Conservation (phyloP, 2,113 vertebrate species). For the Caretta caretta region DNA sequence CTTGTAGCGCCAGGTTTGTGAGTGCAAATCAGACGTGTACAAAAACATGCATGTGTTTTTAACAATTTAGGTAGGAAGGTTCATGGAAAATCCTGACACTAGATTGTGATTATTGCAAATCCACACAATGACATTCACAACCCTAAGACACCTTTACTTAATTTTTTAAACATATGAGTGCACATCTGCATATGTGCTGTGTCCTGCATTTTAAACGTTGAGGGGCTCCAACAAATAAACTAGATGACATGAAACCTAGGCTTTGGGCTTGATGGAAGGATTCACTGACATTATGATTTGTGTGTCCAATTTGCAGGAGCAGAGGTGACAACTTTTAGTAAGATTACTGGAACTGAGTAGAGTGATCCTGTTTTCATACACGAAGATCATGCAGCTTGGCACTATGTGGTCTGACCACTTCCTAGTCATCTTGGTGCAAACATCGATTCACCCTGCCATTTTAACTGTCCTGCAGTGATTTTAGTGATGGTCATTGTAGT, state of each 20-base stretch:
- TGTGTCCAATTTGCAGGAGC: background rate
- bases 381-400: background rate
- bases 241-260: background rate
- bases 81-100: background rate
- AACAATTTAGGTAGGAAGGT: background rate
- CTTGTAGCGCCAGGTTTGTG: background rate
- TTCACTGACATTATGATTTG: background rate
- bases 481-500: constrained; percentile 65
- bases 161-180: background rate
- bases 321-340: constrained; percentile 9
- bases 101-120: background rate
- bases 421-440: background rate
- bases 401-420: constrained; percentile 8
- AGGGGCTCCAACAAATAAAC: background rate
- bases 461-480: constrained; percentile 39
- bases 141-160: background rate
- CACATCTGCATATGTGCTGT: background rate
- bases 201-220: background rate
- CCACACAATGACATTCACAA: background rate
- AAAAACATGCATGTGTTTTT: background rate
- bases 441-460: constrained; percentile 44
- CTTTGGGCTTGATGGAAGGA: constrained; percentile 1
- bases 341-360: constrained; percentile 23
- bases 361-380: background rate
- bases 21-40: background rate